phyloP scores from a whole-genome alignment of 2,888 invertebrate species.

The Nemurella pictetii region DNA sequence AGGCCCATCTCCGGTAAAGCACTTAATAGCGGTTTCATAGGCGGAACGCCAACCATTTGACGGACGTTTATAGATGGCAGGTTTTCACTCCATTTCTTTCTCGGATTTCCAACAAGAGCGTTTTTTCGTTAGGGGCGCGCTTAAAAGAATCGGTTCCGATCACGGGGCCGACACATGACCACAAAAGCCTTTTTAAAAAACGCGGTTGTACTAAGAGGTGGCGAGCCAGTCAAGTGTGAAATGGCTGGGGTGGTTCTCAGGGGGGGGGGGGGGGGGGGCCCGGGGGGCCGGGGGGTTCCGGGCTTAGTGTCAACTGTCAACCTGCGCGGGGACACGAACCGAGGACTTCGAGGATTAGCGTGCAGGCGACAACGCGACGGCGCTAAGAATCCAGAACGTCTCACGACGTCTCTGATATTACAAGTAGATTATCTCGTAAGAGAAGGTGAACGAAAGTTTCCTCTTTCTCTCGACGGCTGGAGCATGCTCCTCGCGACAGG shows the following conservation, averaged over 20 bases:
- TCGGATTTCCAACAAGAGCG: constrained; percentile 23
- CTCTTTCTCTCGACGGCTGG: not conserved
- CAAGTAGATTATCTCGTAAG: not conserved
- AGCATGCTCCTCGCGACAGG: not conserved
- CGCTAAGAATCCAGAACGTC: too few species aligned
- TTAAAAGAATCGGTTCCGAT: constrained; percentile 29
- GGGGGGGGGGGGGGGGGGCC: constrained; percentile 2
- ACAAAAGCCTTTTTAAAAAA: constrained; percentile 30
- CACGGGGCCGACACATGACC: constrained; percentile 22
- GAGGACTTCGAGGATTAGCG: constrained; percentile 20
- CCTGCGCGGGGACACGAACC: not conserved
- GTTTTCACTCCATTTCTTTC: constrained; percentile 25
- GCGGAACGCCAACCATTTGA: constrained; percentile 10
- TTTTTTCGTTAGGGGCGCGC: constrained; percentile 10
- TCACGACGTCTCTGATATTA: not conserved
- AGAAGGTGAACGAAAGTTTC: not conserved
- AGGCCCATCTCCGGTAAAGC: constrained; percentile 4
- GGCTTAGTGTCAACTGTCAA: constrained; percentile 28
- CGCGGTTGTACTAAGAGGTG: constrained; percentile 13
- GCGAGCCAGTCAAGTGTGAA: constrained; percentile 30
- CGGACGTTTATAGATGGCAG: constrained; percentile 24
- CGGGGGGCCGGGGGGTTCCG: not conserved
- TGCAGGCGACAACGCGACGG: not conserved
- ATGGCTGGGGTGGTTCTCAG: constrained; percentile 27
- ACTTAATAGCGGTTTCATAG: constrained; percentile 27